These are phyloP conservation scores for Eudasyphora cyanicolor DNA, from an alignment of 2,888 invertebrate genomes.

Conservation along the genomic window DNA sequence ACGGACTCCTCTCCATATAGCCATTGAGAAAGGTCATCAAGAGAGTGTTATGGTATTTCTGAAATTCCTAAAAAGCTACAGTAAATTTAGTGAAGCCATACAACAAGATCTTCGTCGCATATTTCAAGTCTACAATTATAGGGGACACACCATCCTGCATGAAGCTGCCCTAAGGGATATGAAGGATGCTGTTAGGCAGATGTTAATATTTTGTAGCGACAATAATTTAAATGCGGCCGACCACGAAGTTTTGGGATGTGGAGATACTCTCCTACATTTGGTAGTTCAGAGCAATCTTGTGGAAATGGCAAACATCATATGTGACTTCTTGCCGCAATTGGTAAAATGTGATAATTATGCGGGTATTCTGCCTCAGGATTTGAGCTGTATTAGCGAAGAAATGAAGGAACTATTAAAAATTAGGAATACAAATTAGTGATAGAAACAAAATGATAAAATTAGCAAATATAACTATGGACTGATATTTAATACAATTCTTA, in stretches of 20 bases:
- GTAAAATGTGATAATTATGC: constrained; percentile 28
- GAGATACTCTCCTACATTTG: constrained; percentile 42
- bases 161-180: constrained; percentile 31
- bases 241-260: constrained; percentile 18
- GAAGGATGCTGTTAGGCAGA: neutral
- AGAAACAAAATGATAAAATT: neutral
- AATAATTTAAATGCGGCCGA: constrained; percentile 11
- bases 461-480: too few relatives aligned
- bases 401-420: neutral
- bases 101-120: neutral
- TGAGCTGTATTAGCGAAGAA: neutral
- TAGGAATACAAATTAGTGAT: neutral
- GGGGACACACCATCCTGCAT: constrained; percentile 39
- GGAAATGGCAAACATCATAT: constrained; percentile 26
- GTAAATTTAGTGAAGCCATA: neutral
- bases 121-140: constrained; percentile 35
- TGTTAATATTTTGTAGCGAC: constrained; percentile 26
- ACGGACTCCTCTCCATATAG: constrained; percentile 18
- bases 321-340: constrained; percentile 8
- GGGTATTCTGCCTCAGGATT: constrained; percentile 12
- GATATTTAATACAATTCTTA: too few relatives aligned
- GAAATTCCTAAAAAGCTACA: neutral
- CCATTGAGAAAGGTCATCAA: neutral
- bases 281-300: constrained; percentile 15
- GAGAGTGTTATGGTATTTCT: neutral